A percentile compares a stretch with the other conserved stretches of the same genome.
phyloP scores from a whole-genome alignment of 1,140 invertebrate genomes.

The Pseudachorutes palmiensis region DNA sequence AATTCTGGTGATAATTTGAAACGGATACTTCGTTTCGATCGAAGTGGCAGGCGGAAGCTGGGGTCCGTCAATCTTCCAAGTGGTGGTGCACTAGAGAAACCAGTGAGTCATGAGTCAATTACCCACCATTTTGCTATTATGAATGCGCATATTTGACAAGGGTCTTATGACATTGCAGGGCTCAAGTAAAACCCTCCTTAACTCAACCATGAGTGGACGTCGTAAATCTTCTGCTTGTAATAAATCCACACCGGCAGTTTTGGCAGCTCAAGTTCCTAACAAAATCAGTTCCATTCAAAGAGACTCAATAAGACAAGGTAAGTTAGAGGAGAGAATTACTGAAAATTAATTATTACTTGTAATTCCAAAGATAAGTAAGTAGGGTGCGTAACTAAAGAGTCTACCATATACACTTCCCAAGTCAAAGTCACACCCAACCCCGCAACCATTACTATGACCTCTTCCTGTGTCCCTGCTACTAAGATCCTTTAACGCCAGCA shows the following conservation, averaged over 20 bases:
- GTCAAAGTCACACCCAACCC: too few species aligned
- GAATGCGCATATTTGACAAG: too few species aligned
- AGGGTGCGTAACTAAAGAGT: too few species aligned
- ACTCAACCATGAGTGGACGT: constrained; percentile 5
- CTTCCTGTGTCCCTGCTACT: too few species aligned
- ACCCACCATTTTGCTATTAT: constrained; percentile 6
- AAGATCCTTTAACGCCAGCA: too few species aligned
- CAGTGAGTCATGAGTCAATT: too few species aligned
- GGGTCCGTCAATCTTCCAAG: constrained; percentile 1
- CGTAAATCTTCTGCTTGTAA: constrained; percentile 9
- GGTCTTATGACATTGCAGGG: too few species aligned
- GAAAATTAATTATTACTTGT: not conserved
- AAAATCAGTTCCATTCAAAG: constrained; percentile 1
- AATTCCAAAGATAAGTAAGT: too few species aligned
- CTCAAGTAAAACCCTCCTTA: constrained; percentile 11
- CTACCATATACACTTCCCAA: too few species aligned
- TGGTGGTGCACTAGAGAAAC: not conserved
- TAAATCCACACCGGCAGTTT: constrained; percentile 3
- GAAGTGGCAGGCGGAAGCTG: constrained; percentile 2
- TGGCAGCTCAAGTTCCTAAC: constrained; percentile 12
- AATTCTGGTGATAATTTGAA: constrained; percentile 12
- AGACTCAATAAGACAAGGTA: constrained; percentile 11
- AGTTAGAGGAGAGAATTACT: not conserved
- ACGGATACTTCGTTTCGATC: not conserved
- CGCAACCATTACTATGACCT: too few species aligned